Evolutionary conservation across 2,113 vertebrate genomes (phyloP).

Genomic region (Gracilinanus agilis): DNA sequence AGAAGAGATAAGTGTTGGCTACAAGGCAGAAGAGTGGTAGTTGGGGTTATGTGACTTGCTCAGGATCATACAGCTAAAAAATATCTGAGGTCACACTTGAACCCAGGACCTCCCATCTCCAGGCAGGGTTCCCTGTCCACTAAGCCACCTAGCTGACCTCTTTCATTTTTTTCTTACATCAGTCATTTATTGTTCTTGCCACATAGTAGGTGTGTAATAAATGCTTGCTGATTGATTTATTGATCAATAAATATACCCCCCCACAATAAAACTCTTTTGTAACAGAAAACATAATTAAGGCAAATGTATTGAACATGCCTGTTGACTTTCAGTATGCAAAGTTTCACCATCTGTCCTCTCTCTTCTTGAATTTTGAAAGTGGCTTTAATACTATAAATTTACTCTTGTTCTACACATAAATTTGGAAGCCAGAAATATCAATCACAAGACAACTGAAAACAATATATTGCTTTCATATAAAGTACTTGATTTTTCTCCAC

Average conservation of each 20-base stretch:
- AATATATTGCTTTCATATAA: not conserved
- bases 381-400: not conserved
- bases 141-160: no score
- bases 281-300: not conserved
- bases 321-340: not conserved
- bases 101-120: no score
- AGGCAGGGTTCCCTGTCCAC: no score
- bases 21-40: no score
- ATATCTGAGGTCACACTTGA: no score
- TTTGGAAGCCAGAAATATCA: conserved; percentile 39
- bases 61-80: no score
- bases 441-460: conserved; percentile 43
- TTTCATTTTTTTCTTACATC: not conserved
- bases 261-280: not conserved
- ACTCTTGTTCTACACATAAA: not conserved
- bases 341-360: not conserved
- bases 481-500: not conserved
- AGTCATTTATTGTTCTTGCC: not conserved
- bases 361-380: not conserved
- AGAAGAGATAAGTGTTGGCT: not conserved
- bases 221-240: not conserved
- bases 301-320: not conserved
- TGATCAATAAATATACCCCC: not conserved
- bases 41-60: no score
- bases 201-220: not conserved